A percentile compares a stretch with the other conserved stretches of the same genome.
Conservation (phyloP, 2,888 invertebrate species). For the Cremastinae sp. region DNA sequence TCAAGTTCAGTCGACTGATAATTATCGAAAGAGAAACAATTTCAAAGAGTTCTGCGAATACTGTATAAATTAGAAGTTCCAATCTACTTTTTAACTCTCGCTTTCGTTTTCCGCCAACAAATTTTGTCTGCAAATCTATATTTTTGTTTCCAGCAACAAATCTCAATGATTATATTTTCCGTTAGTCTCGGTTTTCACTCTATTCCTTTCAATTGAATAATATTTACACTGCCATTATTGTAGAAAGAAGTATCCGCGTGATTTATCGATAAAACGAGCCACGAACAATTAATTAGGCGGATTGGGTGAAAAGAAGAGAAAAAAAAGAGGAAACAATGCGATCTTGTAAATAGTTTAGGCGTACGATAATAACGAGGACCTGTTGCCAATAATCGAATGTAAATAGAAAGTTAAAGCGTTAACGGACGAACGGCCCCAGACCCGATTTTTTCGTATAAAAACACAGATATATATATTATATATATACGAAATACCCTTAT, state of each 20-base stretch:
- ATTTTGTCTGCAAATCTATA: no score
- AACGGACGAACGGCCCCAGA: conserved; percentile 45
- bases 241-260: conserved; percentile 50
- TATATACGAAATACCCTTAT: conserved; percentile 19
- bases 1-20: background rate
- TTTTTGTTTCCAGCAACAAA: background rate
- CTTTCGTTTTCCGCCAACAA: no score
- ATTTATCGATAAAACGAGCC: conserved; percentile 55
- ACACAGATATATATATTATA: conserved; percentile 13
- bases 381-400: conserved; percentile 62
- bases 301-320: conserved; percentile 28
- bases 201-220: conserved; percentile 28
- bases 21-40: background rate
- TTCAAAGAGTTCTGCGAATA: background rate
- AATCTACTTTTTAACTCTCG: no score
- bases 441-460: conserved; percentile 45
- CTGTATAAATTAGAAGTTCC: no score
- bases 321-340: conserved; percentile 28
- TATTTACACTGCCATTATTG: conserved; percentile 61
- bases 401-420: conserved; percentile 58
- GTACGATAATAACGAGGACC: conserved; percentile 55
- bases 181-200: background rate
- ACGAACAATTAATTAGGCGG: conserved; percentile 45
- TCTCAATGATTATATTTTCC: background rate
- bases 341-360: conserved; percentile 61